Base-by-base conservation (phyloP, 2,888 invertebrate species). In the Leptinotarsa juncta region DNA sequence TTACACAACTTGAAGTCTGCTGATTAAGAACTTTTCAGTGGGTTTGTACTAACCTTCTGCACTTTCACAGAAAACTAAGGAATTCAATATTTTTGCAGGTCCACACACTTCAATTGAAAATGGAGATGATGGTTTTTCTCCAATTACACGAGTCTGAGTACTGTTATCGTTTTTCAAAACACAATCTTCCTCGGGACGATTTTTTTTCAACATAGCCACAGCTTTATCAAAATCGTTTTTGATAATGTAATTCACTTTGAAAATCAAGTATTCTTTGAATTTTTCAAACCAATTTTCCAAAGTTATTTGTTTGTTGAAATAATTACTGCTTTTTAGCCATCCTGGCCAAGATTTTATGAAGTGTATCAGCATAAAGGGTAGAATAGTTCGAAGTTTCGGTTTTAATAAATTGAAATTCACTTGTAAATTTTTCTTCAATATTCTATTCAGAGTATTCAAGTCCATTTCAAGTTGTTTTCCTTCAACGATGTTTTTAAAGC, bases 341-440 rank as follows among this genome's bases (percentile, higher is more conserved):
- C 77, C 78, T 32, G 78, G 78, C 78, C 78, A 78, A 4, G 73
- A 67, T 57, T 72, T 78, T 69, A 78, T 77, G 23, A 73, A 78
- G 69, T 77, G 75, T 14, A 77, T 72, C 15, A 78, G 55, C 77
- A 78, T 78, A 57, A 71, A 73, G 5, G 78, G 75, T 26, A 78
- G 14, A 51, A 76, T 53, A 23, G 14, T 72, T 50, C 71, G 74
- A 7, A 78, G 15, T 74, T 65, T 78, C 2, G 76, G 70, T 48
- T 77, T 75, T 20, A 78, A 49, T 20, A 51, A 15, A 67, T 65
- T 71, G n/a, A 74, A 69, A 65, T 77, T 77, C 48, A 78, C 67
- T 26, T 72, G 70, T 18, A 78, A 67, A 49, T 67, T 73, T 49
- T 26, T 71, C 50, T 20, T 72, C 48, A 78, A 57, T 51, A 78